Evolutionary conservation across 2,797 vertebrate genomes (phyloP), one percentile per base, ranked within the genome.

Genomic region (Sphenopsis melanotis): DNA sequence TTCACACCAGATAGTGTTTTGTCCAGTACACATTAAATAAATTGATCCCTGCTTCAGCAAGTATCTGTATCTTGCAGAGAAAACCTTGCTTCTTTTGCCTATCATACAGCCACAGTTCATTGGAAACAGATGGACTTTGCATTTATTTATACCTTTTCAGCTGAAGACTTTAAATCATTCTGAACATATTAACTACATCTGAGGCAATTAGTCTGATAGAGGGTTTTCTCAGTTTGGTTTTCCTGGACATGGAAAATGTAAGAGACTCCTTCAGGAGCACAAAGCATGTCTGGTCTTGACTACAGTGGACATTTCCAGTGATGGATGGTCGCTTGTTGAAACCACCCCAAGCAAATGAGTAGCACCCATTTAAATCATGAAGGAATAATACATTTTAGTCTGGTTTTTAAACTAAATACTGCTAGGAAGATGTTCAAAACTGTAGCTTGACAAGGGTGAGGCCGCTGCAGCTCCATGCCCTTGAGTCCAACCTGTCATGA

Each of bases 381-480:
- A 69, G 18, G 21, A 83, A 11, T 32, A 44, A 47, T 75, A 37
- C 1, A 36, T 46, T 81, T 93, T 64, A 39, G 4, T 29, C 15
- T 65, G 6, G 5, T 65, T 75, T 52, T 55, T 2, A 64, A 36
- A 64, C 7, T n/a, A 32, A 75, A 56, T 23, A 47, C 17, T 68
- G 6, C 10, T 34, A 64, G 4, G 26, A 12, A 59, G 29, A 30
- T 46, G 26, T 36, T 71, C 11, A n/a, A 32, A 83, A 46, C 9
- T 24, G 21, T 34, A 80, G 23, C 14, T 59, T 55, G 16, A 22
- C 37, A 70, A 16, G 8, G 3, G 8, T 36, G 42, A 86, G 22
- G 7, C 26, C 0, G 0, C 12, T 15, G 10, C 22, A 56, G 23
- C 26, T 74, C 42, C 42, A 16, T 26, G 11, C 4, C 27, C 10